Evolutionary conservation across 2,797 vertebrate species (phyloP).

Genomic region (Hydrophis major): DNA sequence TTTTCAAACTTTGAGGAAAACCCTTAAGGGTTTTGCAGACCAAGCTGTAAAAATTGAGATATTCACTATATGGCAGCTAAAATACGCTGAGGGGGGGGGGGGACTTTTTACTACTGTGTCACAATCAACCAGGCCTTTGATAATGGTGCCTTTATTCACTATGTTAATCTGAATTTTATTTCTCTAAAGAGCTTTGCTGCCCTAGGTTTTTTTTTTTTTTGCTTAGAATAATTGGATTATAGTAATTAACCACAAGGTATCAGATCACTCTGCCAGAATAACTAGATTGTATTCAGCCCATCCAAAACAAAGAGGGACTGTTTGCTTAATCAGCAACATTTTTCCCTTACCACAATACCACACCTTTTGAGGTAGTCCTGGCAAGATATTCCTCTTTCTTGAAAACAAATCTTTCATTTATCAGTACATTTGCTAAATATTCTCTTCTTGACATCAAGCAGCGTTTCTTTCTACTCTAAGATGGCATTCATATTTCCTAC

Average conservation of each 20-base stretch:
- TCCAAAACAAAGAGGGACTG: neutral
- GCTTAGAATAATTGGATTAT: neutral
- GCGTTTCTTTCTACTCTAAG: neutral
- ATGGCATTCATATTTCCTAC: neutral
- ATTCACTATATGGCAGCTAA: neutral
- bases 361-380: neutral
- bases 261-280: neutral
- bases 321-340: neutral
- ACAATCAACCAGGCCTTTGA: neutral
- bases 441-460: neutral
- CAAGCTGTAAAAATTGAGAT: neutral
- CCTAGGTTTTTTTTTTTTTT: neutral
- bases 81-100: neutral
- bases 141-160: neutral
- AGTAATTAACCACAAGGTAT: neutral
- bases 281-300: neutral
- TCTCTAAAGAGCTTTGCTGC: neutral
- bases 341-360: neutral
- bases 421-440: neutral
- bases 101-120: neutral
- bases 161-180: neutral
- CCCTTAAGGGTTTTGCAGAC: neutral
- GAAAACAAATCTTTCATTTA: neutral
- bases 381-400: neutral
- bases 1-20: neutral